A percentile compares a stretch with the other conserved stretches of the same genome.
phyloP scores from a whole-genome alignment of 2,888 invertebrate genomes.

The Nudaria mundana region DNA sequence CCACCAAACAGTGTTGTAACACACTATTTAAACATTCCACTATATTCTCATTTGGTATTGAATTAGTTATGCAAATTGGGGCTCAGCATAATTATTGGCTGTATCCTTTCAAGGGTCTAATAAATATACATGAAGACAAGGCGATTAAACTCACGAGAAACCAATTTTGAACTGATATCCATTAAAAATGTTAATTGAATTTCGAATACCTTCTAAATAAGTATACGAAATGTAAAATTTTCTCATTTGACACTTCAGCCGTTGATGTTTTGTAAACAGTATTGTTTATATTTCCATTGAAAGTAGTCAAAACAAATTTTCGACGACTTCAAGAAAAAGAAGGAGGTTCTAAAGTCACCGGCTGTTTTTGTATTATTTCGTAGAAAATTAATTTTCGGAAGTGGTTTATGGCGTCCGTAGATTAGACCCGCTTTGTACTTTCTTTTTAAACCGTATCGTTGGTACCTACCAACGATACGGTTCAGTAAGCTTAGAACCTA shows the following conservation, averaged over 20 bases:
- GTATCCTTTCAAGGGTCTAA: slow-evolving; percentile 63
- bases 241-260: slow-evolving; percentile 34
- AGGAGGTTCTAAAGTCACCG: no score
- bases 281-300: slow-evolving; percentile 20
- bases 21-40: slow-evolving; percentile 20
- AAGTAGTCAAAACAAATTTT: no score
- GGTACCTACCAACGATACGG: no score
- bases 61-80: slow-evolving; percentile 64
- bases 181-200: slow-evolving; percentile 68
- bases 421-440: no score
- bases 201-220: slow-evolving; percentile 43
- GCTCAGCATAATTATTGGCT: slow-evolving; percentile 58
- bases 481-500: no score
- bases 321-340: no score
- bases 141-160: slow-evolving; percentile 51
- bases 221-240: slow-evolving; percentile 42
- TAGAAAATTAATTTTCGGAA: no score
- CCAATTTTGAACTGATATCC: slow-evolving; percentile 61
- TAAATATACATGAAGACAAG: slow-evolving; percentile 69
- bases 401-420: no score
- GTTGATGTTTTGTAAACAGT: slow-evolving; percentile 20
- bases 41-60: slow-evolving; percentile 36
- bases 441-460: no score
- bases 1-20: slow-evolving; percentile 8
- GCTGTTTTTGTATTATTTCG: no score